These are phyloP conservation scores for Tachystola acroxantha DNA, from an alignment of 2,888 invertebrate species.

Conservation along the genomic window DNA sequence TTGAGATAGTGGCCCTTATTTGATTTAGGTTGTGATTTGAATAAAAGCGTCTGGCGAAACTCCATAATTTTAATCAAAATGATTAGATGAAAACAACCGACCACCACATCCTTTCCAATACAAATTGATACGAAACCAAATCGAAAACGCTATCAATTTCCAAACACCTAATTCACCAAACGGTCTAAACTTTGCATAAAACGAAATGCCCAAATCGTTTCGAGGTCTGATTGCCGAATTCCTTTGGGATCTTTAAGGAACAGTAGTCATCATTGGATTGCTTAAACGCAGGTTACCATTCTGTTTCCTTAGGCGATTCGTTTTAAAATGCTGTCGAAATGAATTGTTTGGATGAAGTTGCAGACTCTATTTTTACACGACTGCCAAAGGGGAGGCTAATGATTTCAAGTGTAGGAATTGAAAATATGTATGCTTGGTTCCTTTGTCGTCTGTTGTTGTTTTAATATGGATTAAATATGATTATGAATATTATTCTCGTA, in stretches of 20 bases:
- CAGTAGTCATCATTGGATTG: slow-evolving; percentile 49
- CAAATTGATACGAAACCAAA: slow-evolving; percentile 1
- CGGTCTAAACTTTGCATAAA: slow-evolving; percentile 32
- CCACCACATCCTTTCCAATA: background rate
- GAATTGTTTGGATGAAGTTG: slow-evolving; percentile 6
- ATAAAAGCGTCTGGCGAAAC: no score
- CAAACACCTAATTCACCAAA: slow-evolving; percentile 20
- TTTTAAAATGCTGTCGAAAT: slow-evolving; percentile 30
- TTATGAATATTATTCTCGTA: no score
- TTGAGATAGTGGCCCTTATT: no score
- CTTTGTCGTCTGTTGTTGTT: no score
- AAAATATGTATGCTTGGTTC: no score
- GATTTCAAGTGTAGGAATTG: no score
- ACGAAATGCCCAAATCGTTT: slow-evolving; percentile 24
- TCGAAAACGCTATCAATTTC: slow-evolving; percentile 5
- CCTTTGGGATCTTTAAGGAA: slow-evolving; percentile 24
- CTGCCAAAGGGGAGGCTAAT: no score
- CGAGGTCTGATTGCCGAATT: slow-evolving; percentile 19
- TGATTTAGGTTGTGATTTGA: no score
- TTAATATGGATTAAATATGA: no score
- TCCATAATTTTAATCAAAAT: background rate
- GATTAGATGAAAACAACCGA: background rate
- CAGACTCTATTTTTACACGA: background rate
- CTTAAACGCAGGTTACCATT: slow-evolving; percentile 53
- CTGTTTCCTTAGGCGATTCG: slow-evolving; percentile 49